A percentile compares a stretch with the other conserved stretches of the same genome.
These are phyloP conservation scores for Epizoanthus rinbou DNA, from an alignment of 92 coral and sea anemone genomes.

Conservation along the genomic window DNA sequence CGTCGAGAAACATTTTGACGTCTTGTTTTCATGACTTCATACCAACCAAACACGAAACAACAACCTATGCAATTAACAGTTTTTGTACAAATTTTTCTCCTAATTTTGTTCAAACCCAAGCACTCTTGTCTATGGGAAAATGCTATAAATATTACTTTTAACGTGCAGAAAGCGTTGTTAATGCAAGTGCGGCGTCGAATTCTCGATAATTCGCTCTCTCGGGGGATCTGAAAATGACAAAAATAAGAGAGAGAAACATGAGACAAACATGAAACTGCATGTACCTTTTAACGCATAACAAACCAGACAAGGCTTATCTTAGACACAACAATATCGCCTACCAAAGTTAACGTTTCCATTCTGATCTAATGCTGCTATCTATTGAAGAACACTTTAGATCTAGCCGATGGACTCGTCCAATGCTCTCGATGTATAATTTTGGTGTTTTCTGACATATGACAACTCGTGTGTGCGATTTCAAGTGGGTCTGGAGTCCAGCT, in stretches of 20 bases:
- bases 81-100: conserved; percentile 36
- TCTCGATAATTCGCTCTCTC: conserved; percentile 79
- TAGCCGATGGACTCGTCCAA: not conserved
- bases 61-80: conserved; percentile 24
- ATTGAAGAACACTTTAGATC: conserved; percentile 11
- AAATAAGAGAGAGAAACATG: not conserved
- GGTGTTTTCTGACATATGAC: conserved; percentile 10
- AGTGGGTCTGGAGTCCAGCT: conserved; percentile 11
- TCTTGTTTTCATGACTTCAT: conserved; percentile 16
- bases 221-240: conserved; percentile 49
- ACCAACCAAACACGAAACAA: conserved; percentile 23
- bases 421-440: not conserved
- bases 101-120: conserved; percentile 33
- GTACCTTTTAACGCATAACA: conserved; percentile 7
- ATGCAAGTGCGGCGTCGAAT: conserved; percentile 73
- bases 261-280: not conserved
- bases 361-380: conserved; percentile 15
- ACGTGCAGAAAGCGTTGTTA: conserved; percentile 46
- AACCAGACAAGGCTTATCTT: conserved; percentile 35
- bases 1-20: conserved; percentile 9
- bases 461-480: conserved; percentile 2
- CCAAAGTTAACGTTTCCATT: not conserved
- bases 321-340: conserved; percentile 29
- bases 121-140: conserved; percentile 12
- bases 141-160: conserved; percentile 33